These are phyloP conservation scores for Picathartes gymnocephalus DNA, from an alignment of 2,113 vertebrate genomes.

Conservation along the genomic window DNA sequence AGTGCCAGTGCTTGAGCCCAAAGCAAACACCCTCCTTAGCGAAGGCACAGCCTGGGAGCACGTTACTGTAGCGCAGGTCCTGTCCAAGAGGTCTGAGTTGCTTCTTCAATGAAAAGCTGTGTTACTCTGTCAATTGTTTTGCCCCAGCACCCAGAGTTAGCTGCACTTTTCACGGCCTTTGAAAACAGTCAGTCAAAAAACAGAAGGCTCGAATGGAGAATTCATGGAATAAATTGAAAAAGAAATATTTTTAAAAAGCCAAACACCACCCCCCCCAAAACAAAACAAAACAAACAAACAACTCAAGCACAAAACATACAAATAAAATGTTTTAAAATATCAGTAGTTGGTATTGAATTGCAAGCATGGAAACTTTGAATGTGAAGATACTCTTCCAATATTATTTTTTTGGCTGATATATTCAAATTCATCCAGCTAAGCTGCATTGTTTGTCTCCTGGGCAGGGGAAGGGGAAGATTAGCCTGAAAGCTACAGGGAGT, in stretches of 20 bases:
- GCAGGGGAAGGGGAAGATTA: neutral
- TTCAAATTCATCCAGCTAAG: neutral
- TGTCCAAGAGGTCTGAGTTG: neutral
- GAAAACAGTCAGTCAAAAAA: neutral
- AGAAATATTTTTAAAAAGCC: neutral
- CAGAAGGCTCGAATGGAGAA: neutral
- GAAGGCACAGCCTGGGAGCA: neutral
- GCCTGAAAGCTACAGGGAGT: neutral
- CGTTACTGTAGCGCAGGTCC: fast-evolving
- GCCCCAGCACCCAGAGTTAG: neutral
- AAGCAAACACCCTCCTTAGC: fast-evolving
- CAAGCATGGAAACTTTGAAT: neutral
- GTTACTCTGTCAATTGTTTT: neutral
- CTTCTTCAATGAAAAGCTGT: neutral
- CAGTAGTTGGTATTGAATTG: neutral
- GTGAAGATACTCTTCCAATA: neutral
- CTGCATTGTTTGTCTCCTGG: neutral
- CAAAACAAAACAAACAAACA: neutral
- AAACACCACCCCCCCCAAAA: fast-evolving
- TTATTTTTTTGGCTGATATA: neutral
- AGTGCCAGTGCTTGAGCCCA: neutral
- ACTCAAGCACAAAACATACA: fast-evolving
- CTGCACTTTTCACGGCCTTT: neutral
- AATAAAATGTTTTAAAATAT: neutral
- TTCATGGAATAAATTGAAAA: neutral